A percentile compares a stretch with the other conserved stretches of the same genome.
These are phyloP conservation scores for Esperia sulphurella DNA, from an alignment of 2,888 invertebrate genomes.

Conservation along the genomic window DNA sequence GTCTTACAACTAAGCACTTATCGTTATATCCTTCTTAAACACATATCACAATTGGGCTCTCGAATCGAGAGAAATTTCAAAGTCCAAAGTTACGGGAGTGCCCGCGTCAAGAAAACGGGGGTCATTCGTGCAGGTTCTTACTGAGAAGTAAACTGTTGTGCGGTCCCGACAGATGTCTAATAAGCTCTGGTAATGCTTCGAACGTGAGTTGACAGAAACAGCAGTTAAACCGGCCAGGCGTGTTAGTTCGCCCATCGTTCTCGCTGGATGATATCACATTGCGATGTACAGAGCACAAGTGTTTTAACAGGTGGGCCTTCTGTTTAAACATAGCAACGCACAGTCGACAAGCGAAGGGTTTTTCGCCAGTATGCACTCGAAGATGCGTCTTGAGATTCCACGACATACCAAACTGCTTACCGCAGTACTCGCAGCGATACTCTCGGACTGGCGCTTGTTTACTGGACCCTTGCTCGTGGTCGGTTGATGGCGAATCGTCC, in stretches of 20 bases:
- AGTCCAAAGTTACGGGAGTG: slow-evolving; percentile 59
- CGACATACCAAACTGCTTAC: slow-evolving; percentile 95
- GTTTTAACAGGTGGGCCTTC: slow-evolving; percentile 92
- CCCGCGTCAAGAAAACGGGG: slow-evolving; percentile 54
- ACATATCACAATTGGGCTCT: slow-evolving; percentile 78
- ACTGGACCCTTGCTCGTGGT: slow-evolving; percentile 76
- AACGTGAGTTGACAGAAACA: slow-evolving; percentile 93
- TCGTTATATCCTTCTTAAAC: slow-evolving; percentile 65
- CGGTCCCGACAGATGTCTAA: slow-evolving; percentile 91
- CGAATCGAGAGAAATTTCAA: slow-evolving; percentile 63
- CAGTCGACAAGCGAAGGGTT: slow-evolving; percentile 92
- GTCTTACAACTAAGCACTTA: slow-evolving; percentile 62
- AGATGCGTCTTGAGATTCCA: slow-evolving; percentile 95
- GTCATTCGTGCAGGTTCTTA: slow-evolving; percentile 90
- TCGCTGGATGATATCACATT: slow-evolving; percentile 92
- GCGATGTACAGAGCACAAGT: slow-evolving; percentile 92
- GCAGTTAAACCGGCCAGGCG: slow-evolving; percentile 86
- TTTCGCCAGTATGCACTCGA: slow-evolving; percentile 92
- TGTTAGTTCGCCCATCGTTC: slow-evolving; percentile 82
- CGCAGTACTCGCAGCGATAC: slow-evolving; percentile 93
- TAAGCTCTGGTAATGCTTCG: slow-evolving; percentile 91
- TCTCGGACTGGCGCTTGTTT: slow-evolving; percentile 86
- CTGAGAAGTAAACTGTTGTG: slow-evolving; percentile 92
- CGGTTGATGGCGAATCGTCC: slow-evolving; percentile 64
- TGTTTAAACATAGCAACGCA: slow-evolving; percentile 96